Percentiles rank a stretch among this genome's conserved stretches.
phyloP scores from a whole-genome alignment of 2,888 invertebrate species.

The Electrophaes corylata region DNA sequence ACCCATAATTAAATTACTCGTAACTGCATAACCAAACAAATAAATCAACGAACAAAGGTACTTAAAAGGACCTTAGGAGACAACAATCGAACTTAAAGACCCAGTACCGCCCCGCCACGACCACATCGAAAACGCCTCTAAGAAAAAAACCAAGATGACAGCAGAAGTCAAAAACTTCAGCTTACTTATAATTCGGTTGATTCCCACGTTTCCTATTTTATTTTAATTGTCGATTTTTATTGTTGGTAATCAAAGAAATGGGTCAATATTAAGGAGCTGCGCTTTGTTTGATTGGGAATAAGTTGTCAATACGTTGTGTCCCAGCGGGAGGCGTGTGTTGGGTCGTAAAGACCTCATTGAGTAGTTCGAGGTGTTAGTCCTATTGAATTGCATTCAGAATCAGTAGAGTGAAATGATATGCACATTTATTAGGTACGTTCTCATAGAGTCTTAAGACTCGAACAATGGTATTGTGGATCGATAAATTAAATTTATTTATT shows the following conservation, averaged over 20 bases:
- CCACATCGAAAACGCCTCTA: constrained; percentile 52
- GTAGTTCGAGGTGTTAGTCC: constrained; percentile 32
- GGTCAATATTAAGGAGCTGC: constrained; percentile 77
- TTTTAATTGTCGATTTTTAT: constrained; percentile 78
- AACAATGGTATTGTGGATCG: constrained; percentile 27
- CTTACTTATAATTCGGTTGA: constrained; percentile 66
- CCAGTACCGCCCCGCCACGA: constrained; percentile 60
- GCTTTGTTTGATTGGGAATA: constrained; percentile 80
- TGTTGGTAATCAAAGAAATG: constrained; percentile 77
- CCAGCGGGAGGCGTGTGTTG: constrained; percentile 62
- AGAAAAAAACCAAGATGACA: constrained; percentile 67
- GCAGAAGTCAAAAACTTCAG: constrained; percentile 64
- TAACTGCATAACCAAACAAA: constrained; percentile 31
- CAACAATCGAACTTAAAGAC: constrained; percentile 59
- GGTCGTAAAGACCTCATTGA: constrained; percentile 27
- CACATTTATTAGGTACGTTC: constrained; percentile 76
- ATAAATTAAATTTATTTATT: constrained; percentile 10
- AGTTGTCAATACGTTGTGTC: constrained; percentile 76
- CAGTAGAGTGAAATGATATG: constrained; percentile 81
- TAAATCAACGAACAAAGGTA: constrained; percentile 49
- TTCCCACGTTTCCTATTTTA: constrained; percentile 80
- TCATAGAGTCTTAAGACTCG: constrained; percentile 49
- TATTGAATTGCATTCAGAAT: constrained; percentile 63
- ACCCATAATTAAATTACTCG: constrained; percentile 35
- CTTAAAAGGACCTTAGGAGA: constrained; percentile 45